phyloP scores from a whole-genome alignment of 2,113 vertebrate genomes.

The Chionis minor region DNA sequence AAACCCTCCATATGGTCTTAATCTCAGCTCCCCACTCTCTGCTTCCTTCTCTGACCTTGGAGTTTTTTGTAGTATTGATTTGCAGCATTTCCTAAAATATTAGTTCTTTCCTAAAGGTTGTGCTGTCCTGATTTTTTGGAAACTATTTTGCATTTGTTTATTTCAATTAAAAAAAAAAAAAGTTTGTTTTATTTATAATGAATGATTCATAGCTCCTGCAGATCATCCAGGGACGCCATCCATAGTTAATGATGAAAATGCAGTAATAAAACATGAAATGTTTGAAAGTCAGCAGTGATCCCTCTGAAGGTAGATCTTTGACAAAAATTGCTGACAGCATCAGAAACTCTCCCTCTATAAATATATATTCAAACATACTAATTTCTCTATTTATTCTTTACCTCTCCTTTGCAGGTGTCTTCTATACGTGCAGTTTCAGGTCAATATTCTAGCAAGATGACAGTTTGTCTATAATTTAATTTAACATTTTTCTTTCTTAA shows the following conservation, averaged over 20 bases:
- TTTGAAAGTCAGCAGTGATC: not conserved
- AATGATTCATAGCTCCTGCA: conserved; percentile 34
- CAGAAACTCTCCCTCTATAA: not conserved
- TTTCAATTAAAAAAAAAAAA: not conserved
- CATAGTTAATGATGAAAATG: conserved; percentile 42
- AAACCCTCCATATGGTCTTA: not conserved
- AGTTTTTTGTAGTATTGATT: not conserved
- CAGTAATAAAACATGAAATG: conserved; percentile 26
- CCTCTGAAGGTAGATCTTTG: not conserved
- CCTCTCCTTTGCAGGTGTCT: not conserved
- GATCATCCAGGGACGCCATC: conserved; percentile 1
- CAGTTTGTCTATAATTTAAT: not conserved
- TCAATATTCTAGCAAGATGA: not conserved
- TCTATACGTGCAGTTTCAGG: not conserved
- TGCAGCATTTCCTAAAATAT: not conserved
- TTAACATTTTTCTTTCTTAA: not conserved
- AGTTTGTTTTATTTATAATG: not conserved
- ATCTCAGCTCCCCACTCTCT: not conserved
- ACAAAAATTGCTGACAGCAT: conserved; percentile 7
- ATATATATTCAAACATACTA: not conserved
- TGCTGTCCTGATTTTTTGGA: not conserved
- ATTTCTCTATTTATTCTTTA: not conserved
- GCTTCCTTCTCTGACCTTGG: not conserved
- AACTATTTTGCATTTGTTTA: not conserved
- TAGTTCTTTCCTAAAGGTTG: not conserved